These are phyloP conservation scores for Colius striatus DNA, from an alignment of 2,113 vertebrate species.

Conservation along the genomic window DNA sequence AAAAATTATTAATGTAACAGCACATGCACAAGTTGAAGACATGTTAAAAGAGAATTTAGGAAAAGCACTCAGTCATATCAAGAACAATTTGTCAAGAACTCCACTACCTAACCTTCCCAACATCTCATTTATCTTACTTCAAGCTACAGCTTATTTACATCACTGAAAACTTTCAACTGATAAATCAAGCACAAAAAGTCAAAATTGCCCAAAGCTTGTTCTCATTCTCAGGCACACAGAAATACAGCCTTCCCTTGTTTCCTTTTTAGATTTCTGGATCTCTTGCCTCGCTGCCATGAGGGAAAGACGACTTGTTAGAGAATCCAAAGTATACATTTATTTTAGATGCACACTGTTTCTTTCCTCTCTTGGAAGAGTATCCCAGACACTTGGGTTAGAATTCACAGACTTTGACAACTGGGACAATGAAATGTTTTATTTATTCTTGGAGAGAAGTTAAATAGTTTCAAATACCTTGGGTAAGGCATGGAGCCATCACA, in stretches of 20 bases:
- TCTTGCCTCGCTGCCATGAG: neutral
- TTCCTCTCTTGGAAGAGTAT: neutral
- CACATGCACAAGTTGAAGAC: neutral
- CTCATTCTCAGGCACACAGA: neutral
- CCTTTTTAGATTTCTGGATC: neutral
- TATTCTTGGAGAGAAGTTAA: slow-evolving; percentile 19
- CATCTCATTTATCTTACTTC: neutral
- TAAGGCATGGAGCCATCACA: neutral
- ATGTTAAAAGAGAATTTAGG: neutral
- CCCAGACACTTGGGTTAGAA: neutral
- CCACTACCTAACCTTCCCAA: neutral
- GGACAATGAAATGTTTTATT: neutral
- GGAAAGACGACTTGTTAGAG: neutral
- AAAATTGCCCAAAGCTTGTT: neutral
- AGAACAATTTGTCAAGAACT: neutral
- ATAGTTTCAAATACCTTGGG: neutral
- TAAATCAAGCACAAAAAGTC: neutral
- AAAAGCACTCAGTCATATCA: neutral
- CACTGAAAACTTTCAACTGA: neutral
- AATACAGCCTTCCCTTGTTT: neutral
- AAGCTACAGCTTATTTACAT: neutral
- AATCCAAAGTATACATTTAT: neutral
- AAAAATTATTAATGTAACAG: neutral
- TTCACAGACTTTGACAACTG: neutral
- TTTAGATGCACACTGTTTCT: neutral